Base-by-base conservation (phyloP, 2,888 invertebrate species). In the Atethmia centrago region DNA sequence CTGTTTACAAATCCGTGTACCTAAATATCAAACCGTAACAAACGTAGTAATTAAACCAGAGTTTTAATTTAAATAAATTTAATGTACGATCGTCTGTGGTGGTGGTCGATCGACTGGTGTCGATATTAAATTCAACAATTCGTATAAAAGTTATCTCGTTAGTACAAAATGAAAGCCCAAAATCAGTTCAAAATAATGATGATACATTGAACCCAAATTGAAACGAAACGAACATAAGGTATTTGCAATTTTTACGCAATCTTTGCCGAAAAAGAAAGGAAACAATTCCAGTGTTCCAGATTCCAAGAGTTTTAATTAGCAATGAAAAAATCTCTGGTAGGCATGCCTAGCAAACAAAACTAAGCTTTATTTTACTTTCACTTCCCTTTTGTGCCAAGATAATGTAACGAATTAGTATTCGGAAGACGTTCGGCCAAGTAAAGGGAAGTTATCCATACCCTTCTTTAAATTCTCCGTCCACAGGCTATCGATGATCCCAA, bases 391-490 rank as follows among this genome's bases (percentile, higher is more conserved):
- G 70, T 71, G 56, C 56, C 74, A 53, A 84, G 83, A 87, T 88
- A 88, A 89, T 90, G 86, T 87, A 83, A 80, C 67, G 79, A 87
- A 92, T 93, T 90, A 90, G 91, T 93, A 92, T 93, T 92, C 92
- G 65, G 75, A 70, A 73, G 76, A 81, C 84, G 89, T 88, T 77
- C 79, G 63, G 31, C 74, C 58, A 80, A 83, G 85, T 84, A 84
- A 86, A 82, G 77, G 84, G 85, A 87, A 89, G 85, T 89, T 88
- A 87, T 88, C 88, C 85, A 85, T 86, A 85, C 85, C 87, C 82
- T 87, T 83, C 83, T 83, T 83, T 82, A 85, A 87, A 84, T 87
- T 85, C 73, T 66, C 76, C 79, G 82, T 86, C 83, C 79, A 73
- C 76, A 77, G 82, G 71, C 85, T 80, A 88, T 86, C 84, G 79